Evolutionary conservation across 1,140 invertebrate genomes (phyloP).

Genomic region (Belonocnema kinseyi): DNA sequence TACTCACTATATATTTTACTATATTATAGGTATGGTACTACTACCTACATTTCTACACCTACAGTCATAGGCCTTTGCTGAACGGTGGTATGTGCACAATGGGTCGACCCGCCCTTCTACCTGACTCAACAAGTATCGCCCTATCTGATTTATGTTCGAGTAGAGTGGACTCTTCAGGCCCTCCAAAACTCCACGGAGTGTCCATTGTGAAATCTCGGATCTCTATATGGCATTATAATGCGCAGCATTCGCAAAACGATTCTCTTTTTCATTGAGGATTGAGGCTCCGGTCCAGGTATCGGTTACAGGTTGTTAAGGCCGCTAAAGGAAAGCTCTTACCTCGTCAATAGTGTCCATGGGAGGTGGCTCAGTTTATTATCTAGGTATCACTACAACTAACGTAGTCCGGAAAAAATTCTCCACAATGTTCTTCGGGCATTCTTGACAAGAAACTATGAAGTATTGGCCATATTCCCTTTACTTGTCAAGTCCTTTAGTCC

Average conservation of each 20-base stretch:
- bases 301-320: constrained; percentile 60
- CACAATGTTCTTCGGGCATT: too few relatives aligned
- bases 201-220: constrained; percentile 21
- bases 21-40: neutral
- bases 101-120: constrained; percentile 19
- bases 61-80: constrained; percentile 16
- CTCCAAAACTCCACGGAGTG: constrained; percentile 24
- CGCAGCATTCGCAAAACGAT: constrained; percentile 45
- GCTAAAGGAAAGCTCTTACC: constrained; percentile 50
- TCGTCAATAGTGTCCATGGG: constrained; percentile 24
- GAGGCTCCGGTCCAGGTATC: constrained; percentile 51
- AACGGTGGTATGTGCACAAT: constrained; percentile 23
- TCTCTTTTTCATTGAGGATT: constrained; percentile 41
- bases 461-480: too few relatives aligned
- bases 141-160: constrained; percentile 30
- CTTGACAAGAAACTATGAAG: too few relatives aligned
- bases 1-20: neutral
- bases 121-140: constrained; percentile 30
- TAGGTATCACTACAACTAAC: neutral
- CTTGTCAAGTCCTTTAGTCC: too few relatives aligned
- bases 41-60: too few relatives aligned
- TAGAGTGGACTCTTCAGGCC: constrained; percentile 25
- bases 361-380: neutral
- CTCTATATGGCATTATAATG: constrained; percentile 20
- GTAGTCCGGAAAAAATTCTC: neutral